phyloP scores from a whole-genome alignment of 2,797 vertebrate species.

The Ibycter americanus region DNA sequence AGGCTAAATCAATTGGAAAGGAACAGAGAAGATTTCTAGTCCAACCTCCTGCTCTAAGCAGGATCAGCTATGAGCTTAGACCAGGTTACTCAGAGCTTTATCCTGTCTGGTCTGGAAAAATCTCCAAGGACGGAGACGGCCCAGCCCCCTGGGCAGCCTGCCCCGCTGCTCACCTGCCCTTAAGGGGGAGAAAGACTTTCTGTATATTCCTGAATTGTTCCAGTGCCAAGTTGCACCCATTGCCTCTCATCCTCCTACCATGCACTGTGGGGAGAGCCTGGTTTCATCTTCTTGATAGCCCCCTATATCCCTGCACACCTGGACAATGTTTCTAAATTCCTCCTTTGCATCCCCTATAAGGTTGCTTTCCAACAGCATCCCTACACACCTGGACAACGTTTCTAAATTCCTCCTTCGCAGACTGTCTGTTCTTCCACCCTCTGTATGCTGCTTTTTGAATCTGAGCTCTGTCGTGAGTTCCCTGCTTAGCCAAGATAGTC shows the following conservation, averaged over 20 bases:
- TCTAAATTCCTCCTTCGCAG: background rate
- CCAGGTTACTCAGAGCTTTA: background rate
- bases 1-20: background rate
- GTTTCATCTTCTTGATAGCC: background rate
- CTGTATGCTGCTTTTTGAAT: background rate
- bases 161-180: background rate
- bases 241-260: background rate
- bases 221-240: background rate
- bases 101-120: background rate
- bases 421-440: background rate
- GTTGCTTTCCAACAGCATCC: background rate
- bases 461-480: background rate
- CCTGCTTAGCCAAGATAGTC: background rate
- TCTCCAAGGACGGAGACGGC: background rate
- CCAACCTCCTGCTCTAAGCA: background rate
- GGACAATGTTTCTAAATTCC: background rate
- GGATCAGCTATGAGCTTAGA: background rate
- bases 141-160: background rate
- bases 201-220: background rate
- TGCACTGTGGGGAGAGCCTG: background rate
- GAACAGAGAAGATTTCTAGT: background rate
- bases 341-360: background rate
- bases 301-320: background rate
- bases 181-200: background rate
- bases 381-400: no score